Evolutionary conservation across 1,140 invertebrate species (phyloP).

Genomic region (Drosophila burlai): DNA sequence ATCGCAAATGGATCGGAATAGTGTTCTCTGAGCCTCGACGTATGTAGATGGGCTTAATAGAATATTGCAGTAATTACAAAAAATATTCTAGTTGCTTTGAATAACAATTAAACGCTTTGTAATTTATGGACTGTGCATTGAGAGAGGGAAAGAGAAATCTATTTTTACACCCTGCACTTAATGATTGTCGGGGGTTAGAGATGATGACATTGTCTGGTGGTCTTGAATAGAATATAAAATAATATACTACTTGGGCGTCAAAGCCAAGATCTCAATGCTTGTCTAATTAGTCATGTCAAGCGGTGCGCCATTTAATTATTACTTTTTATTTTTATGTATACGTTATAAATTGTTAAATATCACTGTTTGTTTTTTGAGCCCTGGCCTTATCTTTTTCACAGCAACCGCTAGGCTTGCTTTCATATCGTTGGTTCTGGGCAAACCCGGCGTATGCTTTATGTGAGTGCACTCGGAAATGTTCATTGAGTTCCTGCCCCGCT

Average conservation of each 20-base stretch:
- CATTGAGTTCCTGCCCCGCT: constrained; percentile 39
- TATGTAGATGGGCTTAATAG: constrained; percentile 35
- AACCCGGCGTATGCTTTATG: constrained; percentile 35
- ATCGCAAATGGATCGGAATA: constrained; percentile 3
- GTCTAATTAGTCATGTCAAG: constrained; percentile 62
- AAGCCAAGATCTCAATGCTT: background rate
- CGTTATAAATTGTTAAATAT: constrained; percentile 41
- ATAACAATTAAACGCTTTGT: constrained; percentile 45
- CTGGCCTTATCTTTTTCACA: constrained; percentile 38
- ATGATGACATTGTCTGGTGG: constrained; percentile 47
- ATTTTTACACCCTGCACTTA: constrained; percentile 34
- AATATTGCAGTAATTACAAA: constrained; percentile 32
- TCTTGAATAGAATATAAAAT: constrained; percentile 37
- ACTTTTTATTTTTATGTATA: background rate
- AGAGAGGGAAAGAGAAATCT: constrained; percentile 9
- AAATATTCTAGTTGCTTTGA: constrained; percentile 38
- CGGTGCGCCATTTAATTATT: constrained; percentile 18
- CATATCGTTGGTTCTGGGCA: constrained; percentile 26
- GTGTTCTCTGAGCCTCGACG: background rate
- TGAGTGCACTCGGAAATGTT: constrained; percentile 49
- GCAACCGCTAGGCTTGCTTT: constrained; percentile 10
- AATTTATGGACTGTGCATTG: constrained; percentile 42
- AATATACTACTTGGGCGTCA: constrained; percentile 19
- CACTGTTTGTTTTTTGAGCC: constrained; percentile 44
- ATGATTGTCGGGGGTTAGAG: constrained; percentile 9